Evolutionary conservation across 2,797 vertebrate genomes (phyloP).

Genomic region (Hemitrygon akajei): DNA sequence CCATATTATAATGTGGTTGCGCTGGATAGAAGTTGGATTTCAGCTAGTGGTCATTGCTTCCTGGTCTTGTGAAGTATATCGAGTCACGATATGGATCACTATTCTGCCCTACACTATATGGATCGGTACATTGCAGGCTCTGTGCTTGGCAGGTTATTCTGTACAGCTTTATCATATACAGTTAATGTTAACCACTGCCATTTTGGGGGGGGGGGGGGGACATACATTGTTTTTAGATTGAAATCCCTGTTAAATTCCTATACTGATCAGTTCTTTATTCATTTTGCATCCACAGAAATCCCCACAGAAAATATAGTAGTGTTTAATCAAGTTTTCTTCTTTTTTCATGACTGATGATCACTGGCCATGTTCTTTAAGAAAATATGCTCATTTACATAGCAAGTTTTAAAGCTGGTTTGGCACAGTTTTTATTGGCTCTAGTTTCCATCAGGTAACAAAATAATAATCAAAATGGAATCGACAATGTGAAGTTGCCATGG

Average conservation of each 20-base stretch:
- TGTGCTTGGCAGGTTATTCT: conserved; percentile 46
- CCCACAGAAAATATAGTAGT: conserved; percentile 38
- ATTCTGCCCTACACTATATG: conserved; percentile 49
- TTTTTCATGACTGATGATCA: not conserved
- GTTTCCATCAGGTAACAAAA: not conserved
- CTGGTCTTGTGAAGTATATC: conserved; percentile 47
- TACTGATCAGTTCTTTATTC: conserved; percentile 40
- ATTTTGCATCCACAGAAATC: conserved; percentile 41
- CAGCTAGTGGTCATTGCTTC: conserved; percentile 56
- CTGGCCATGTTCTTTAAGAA: not conserved
- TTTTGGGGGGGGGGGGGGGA: conserved; percentile 39
- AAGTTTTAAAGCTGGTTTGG: not conserved
- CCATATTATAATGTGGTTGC: conserved; percentile 44
- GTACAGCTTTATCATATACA: conserved; percentile 46
- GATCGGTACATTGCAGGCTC: conserved; percentile 49
- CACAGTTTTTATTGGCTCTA: not conserved
- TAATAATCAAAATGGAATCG: not conserved
- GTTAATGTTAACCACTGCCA: conserved; percentile 50
- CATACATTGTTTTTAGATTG: conserved; percentile 33
- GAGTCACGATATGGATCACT: conserved; percentile 48
- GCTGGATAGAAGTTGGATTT: conserved; percentile 50
- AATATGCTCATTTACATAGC: not conserved
- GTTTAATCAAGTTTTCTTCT: too few species aligned
- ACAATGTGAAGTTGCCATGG: not conserved
- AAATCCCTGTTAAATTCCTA: conserved; percentile 47